Conservation (phyloP, 2,113 vertebrate genomes). For the Pseudorhombus dupliciocellatus region DNA sequence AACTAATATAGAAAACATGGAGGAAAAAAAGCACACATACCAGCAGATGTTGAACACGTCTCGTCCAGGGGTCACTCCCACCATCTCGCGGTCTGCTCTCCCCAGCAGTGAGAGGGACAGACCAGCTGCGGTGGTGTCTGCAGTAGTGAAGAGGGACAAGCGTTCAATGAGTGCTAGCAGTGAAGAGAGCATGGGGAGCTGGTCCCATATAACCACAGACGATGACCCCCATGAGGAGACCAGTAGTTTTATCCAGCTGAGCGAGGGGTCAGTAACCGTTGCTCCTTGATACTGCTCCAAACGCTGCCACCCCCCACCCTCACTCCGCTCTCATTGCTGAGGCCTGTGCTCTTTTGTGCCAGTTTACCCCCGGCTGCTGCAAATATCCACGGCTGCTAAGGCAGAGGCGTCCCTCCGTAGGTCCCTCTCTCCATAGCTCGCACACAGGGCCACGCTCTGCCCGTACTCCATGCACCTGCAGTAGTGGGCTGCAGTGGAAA, state of each 20-base stretch:
- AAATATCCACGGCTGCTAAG: conserved; percentile 39
- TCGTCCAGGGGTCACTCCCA: conserved; percentile 46
- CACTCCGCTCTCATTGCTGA: conserved; percentile 69
- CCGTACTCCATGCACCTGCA: conserved; percentile 21
- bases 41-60: conserved; percentile 33
- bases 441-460: conserved; percentile 24
- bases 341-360: conserved; percentile 49
- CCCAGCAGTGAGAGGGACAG: conserved; percentile 79
- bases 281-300: conserved; percentile 59
- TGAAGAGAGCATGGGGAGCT: conserved; percentile 95
- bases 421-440: conserved; percentile 50
- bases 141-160: conserved; percentile 80
- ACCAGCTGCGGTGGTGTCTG: conserved; percentile 71
- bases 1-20: background rate
- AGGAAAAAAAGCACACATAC: background rate
- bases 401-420: conserved; percentile 39
- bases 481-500: conserved; percentile 17
- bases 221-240: conserved; percentile 94
- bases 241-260: conserved; percentile 96
- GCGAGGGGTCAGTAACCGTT: conserved; percentile 87
- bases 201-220: conserved; percentile 92
- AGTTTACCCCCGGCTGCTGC: conserved; percentile 52
- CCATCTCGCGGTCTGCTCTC: conserved; percentile 72
- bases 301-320: conserved; percentile 61
- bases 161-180: conserved; percentile 89